Conservation (phyloP, 2,113 vertebrate genomes). For the Apteryx owenii region DNA sequence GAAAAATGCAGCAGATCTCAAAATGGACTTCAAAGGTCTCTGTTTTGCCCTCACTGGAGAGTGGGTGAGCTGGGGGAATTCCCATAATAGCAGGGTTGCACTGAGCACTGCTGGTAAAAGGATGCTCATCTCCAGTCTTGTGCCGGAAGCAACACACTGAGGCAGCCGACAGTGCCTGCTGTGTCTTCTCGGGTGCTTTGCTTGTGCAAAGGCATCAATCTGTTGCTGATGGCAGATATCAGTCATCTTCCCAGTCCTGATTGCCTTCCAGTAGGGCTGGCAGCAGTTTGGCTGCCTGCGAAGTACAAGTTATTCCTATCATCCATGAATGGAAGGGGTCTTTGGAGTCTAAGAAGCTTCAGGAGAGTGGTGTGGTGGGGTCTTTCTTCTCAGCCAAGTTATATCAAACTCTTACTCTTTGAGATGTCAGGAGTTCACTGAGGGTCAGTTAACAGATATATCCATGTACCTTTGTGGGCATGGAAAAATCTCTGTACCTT, state of each 20-base stretch:
- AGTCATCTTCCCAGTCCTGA: accelerated
- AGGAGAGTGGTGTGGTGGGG: accelerated
- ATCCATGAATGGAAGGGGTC: neutral
- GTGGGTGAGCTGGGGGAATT: neutral
- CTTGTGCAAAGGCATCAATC: accelerated
- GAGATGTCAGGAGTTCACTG: neutral
- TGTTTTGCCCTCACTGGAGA: neutral
- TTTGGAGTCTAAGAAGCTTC: neutral
- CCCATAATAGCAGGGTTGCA: neutral
- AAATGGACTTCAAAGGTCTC: neutral
- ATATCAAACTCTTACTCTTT: neutral
- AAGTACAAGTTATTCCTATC: neutral
- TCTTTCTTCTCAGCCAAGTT: neutral
- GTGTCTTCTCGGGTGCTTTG: accelerated
- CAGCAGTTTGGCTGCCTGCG: neutral
- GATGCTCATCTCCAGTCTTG: neutral
- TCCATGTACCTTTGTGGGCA: no score
- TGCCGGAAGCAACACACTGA: neutral
- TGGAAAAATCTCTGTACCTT: neutral
- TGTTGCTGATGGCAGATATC: neutral
- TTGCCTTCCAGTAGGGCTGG: neutral
- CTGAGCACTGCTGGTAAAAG: accelerated
- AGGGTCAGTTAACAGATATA: neutral
- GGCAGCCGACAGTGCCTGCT: neutral
- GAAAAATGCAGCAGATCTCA: neutral